Base-by-base conservation (phyloP, 2,888 invertebrate genomes). In the Hypena proboscidalis region DNA sequence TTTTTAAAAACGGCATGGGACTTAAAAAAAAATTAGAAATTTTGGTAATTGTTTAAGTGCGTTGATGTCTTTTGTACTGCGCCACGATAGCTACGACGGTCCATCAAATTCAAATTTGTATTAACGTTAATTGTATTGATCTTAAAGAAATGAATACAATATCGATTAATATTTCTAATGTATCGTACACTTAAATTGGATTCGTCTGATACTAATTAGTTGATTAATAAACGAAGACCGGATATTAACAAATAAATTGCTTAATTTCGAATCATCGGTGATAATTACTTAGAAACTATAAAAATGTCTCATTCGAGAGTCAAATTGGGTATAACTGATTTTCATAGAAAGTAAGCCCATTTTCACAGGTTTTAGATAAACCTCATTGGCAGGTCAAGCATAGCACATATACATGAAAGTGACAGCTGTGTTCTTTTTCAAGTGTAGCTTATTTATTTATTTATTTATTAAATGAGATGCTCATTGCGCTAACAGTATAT, bases 51-150 rank as follows among this genome's bases (percentile, higher is more conserved):
- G 15, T 9, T 1, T 7, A 31, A 26, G 60, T 37, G 66, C 80
- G 74, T 75, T 77, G 70, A 79, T 66, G 74, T 79, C 76, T 77
- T 77, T 76, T 70, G 37, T 69, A 58, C 32, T 4, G n/a, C 6
- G 10, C 10, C 17, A 13, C 7, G 1, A 10, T n/a, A 8, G 6
- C 6, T 21, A 11, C 5, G 8, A 14, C 17, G 10, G 10, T 10
- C 3, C 3, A 19, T 9, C 3, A 0, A 17, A 27, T 13, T 2
- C n/a, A n/a, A 8, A 8, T 8, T 2, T 15, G 23, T 23, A 3
- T 15, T 14, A 15, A 2, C 8, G n/a, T n/a, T n/a, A n/a, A n/a
- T n/a, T n/a, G n/a, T n/a, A n/a, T 9, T 26, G 5, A 14, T 22
- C n/a, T 7, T 19, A 11, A n/a, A 27, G 21, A 30, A 9, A 14